Base-by-base conservation (phyloP, 1,140 invertebrate species). In the Leptinotarsa undecemlineata region DNA sequence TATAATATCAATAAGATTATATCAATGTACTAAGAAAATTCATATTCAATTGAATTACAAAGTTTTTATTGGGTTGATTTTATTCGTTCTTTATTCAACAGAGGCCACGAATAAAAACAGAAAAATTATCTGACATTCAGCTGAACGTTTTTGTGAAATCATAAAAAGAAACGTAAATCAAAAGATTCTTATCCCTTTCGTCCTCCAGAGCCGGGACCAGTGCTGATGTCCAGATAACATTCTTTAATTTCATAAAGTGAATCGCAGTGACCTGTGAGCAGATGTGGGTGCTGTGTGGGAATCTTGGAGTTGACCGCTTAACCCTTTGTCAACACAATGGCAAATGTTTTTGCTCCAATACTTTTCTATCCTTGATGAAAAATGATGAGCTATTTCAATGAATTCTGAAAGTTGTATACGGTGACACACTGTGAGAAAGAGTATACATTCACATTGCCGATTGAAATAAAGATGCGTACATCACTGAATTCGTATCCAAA, bases 221-320 rank as follows among this genome's bases (percentile, higher is more conserved):
- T 26, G 68, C 20, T 70, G 68, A 70, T 57, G 68, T 70, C 68
- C 51, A 70, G 68, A 70, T 70, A 70, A 70, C 33, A 48, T 70
- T 21, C 47, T 70, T 70, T 20, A 70, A 57, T 57, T 60, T 70
- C 14, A 42, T 19, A 68, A 68, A 68, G 67, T 70, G 51, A 60
- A 51, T 70, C 68, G 47, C 68, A 70, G 51, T 70, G 68, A 70
- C 68, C 68, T 70, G 68, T 70, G 68, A 70, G 68, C 68, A 70
- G 68, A 70, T 70, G 68, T 70, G 68, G 68, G 68, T 70, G 68
- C 68, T 70, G 68, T 70, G 68, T 70, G 68, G 68, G 68, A 70
- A 70, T 70, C 26, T 14, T 15, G 57, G 15, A 20, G 26, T 15
- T 70, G 68, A 48, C 33, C 68, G 68, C 23, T 15, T 17, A 70